These are phyloP conservation scores for silkworm (Bombyx mori) DNA, from an alignment of 1,140 invertebrate species.

Conservation along the genomic window ASM3026992v2 NC_085114.1:8777501-8778000, in stretches of 20 bases:
- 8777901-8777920: conserved; percentile 34
- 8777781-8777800: conserved; percentile 58
- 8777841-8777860: conserved; percentile 47
- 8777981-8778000: conserved; percentile 34
- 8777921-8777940: conserved; percentile 40
- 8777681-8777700: too few relatives aligned
- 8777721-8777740: conserved; percentile 17
- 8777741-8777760: conserved; percentile 33
- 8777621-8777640: too few relatives aligned
- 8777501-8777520: too few relatives aligned
- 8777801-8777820: conserved; percentile 53
- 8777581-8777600: too few relatives aligned
- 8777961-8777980: conserved; percentile 42
- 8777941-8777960: conserved; percentile 48
- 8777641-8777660: too few relatives aligned
- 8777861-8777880: conserved; percentile 26
- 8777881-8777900: conserved; percentile 23
- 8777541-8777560: too few relatives aligned
- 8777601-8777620: too few relatives aligned
- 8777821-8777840: conserved; percentile 51
- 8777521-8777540: too few relatives aligned
- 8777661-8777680: too few relatives aligned
- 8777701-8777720: too few relatives aligned
- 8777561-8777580: too few relatives aligned
- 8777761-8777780: conserved; percentile 51